A percentile compares a stretch with the other conserved stretches of the same genome.
Evolutionary conservation across 2,888 invertebrate species (phyloP).

Genomic region (Reticulitermes lucifugus): DNA sequence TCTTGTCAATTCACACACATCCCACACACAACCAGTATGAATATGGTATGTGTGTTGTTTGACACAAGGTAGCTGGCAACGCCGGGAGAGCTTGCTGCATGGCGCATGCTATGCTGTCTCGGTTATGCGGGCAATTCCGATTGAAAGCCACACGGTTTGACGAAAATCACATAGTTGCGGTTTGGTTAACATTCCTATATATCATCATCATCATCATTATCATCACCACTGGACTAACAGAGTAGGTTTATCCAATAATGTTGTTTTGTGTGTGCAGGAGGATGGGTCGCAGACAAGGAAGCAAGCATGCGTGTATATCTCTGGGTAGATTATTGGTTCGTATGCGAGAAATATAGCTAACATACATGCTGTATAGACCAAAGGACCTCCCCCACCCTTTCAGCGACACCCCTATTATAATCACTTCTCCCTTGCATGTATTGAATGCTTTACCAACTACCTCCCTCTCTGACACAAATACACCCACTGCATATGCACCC

Average conservation of each 20-base stretch:
- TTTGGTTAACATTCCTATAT: constrained; percentile 25
- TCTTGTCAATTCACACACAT: not conserved
- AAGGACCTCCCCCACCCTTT: not conserved
- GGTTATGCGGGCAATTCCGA: constrained; percentile 32
- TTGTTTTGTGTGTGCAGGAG: not conserved
- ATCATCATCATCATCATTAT: constrained; percentile 17
- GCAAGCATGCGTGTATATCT: constrained; percentile 21
- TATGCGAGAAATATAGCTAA: not conserved
- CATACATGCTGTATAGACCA: not conserved
- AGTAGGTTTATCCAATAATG: constrained; percentile 24
- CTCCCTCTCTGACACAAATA: constrained; percentile 23
- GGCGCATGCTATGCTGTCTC: not conserved
- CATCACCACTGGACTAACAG: not conserved
- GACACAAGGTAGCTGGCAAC: not conserved
- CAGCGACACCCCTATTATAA: constrained; percentile 1
- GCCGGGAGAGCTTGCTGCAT: not conserved
- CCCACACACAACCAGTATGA: not conserved
- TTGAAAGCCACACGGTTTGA: constrained; percentile 29
- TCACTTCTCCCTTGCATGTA: constrained; percentile 25
- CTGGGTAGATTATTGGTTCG: not conserved
- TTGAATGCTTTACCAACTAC: constrained; percentile 28
- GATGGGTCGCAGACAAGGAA: not conserved
- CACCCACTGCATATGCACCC: constrained; percentile 10
- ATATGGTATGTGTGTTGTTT: constrained; percentile 21
- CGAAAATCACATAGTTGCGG: constrained; percentile 33